Conservation (phyloP, 2,797 vertebrate genomes). For the Schizopygopsis malacanthus region DNA sequence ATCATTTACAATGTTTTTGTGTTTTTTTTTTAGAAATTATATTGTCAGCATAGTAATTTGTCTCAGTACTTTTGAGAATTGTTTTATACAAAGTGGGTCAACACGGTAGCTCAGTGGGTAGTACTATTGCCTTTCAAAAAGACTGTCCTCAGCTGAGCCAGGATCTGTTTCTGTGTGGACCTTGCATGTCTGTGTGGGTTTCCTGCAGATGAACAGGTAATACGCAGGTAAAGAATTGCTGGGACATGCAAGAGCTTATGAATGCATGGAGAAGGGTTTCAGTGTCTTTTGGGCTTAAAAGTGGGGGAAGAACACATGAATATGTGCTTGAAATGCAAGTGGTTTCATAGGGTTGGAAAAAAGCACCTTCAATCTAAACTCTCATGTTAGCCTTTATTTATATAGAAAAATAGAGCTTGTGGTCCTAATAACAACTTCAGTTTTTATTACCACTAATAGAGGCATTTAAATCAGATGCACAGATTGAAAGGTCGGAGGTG, state of each 20-base stretch:
- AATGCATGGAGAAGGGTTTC: neutral
- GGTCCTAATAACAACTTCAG: no score
- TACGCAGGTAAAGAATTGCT: neutral
- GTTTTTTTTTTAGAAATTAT: no score
- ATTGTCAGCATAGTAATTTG: no score
- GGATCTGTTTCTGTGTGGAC: no score
- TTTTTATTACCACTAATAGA: no score
- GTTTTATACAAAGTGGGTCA: neutral
- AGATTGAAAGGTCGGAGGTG: neutral
- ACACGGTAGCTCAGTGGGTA: neutral
- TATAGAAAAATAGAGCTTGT: no score
- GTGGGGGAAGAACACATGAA: neutral
- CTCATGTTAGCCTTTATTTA: neutral
- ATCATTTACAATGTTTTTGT: no score
- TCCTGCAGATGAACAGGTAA: neutral
- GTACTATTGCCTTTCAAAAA: neutral
- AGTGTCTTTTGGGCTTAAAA: neutral
- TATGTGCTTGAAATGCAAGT: neutral
- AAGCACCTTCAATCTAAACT: neutral
- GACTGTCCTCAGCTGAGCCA: no score
- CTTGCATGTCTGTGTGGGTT: neutral
- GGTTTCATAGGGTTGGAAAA: neutral
- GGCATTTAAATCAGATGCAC: no score
- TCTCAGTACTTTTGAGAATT: neutral
- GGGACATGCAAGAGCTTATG: no score